Base-by-base conservation (phyloP, 2,113 vertebrate species). In the Naja naja region DNA sequence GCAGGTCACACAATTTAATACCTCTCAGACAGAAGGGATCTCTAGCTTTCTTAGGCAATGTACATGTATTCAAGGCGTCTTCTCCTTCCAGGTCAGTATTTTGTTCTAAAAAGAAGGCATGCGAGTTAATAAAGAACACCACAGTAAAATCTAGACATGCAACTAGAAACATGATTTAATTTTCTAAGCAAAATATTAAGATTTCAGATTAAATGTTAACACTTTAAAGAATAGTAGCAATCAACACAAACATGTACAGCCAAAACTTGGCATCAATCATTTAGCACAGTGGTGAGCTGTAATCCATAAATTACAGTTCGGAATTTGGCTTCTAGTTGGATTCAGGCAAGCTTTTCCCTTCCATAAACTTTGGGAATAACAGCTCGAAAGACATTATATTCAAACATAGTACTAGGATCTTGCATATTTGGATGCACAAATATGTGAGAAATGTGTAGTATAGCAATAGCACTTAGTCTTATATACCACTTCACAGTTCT, bases 21-120 rank as follows among this genome's bases (percentile, higher is more conserved):
- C 98, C 98, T 98, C 96, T 99, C 98, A 93, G 99, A 99, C 0
- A 99, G 95, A 27, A 99, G 97, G 98, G 98, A 86, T 98, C 97
- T 89, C 97, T 97, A 2, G 98, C 97, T 96, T 98, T 99, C 96
- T 97, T 98, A 23, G 99, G 98, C 94, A 99, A 97, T 16, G 98
- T 6, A 91, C 1, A 95, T 53, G 94, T 64, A 0, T 97, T 97
- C 20, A 47, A 1, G 0, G 91, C 10, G 18, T 34, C 94, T 1
- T 30, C 94, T 95, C 91, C 97, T 92, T 97, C 96, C 34, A 89
- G 88, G 3, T 89, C 94, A 43, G 88, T 89, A 1, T 12, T 94
- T 12, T 94, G 22, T 25, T 96, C 97, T 97, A 93, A 52, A 91
- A 94, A 81, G 69, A 4, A 60, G 25, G 5, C 30, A 87, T 56